Percentiles rank a stretch among this genome's conserved stretches.
Conservation (phyloP, 2,888 invertebrate genomes). For the Odontothrips loti region DNA sequence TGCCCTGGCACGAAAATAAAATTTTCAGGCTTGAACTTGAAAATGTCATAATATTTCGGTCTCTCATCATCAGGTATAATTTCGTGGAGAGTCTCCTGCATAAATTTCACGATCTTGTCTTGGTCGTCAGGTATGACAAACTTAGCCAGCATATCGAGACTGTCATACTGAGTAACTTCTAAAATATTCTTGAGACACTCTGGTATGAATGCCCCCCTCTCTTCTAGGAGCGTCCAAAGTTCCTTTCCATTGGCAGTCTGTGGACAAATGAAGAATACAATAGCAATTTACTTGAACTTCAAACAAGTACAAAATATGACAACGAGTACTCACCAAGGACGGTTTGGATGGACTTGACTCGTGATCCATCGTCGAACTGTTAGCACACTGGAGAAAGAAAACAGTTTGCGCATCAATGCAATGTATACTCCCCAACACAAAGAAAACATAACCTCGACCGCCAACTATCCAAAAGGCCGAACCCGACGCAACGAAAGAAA, state of each 20-base stretch:
- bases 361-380: too few relatives aligned
- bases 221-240: neutral
- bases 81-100: neutral
- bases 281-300: neutral
- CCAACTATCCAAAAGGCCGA: too few relatives aligned
- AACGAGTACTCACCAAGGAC: neutral
- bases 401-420: too few relatives aligned
- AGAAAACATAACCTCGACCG: too few relatives aligned
- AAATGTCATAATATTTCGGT: neutral
- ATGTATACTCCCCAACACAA: too few relatives aligned
- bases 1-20: neutral
- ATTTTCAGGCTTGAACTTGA: neutral
- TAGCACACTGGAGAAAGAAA: too few relatives aligned
- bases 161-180: neutral
- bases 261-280: neutral
- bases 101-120: neutral
- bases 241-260: neutral
- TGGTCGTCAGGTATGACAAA: neutral
- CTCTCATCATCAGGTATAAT: neutral
- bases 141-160: neutral
- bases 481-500: too few relatives aligned
- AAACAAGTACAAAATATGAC: neutral
- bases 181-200: neutral
- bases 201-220: neutral
- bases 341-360: too few relatives aligned